A percentile compares a stretch with the other conserved stretches of the same genome.
These are phyloP conservation scores for Ecdyonurus torrentis DNA, from an alignment of 2,888 invertebrate genomes.

Conservation along the genomic window DNA sequence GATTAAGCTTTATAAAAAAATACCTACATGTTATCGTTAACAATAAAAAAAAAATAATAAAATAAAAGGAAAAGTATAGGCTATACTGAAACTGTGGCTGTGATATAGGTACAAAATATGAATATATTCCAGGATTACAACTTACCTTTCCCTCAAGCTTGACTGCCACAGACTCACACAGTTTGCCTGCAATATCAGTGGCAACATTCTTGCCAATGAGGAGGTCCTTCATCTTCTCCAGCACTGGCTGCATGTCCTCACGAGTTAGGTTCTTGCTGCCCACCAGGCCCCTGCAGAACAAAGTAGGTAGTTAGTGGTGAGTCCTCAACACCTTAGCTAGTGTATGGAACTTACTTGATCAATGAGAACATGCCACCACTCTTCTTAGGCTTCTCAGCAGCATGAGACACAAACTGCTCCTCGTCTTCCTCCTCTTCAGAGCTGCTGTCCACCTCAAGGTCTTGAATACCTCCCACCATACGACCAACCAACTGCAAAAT, in stretches of 20 bases:
- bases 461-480: constrained; percentile 68
- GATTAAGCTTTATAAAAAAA: too few relatives aligned
- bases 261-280: constrained; percentile 71
- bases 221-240: constrained; percentile 91
- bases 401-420: constrained; percentile 30
- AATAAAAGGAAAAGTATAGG: too few relatives aligned
- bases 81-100: too few relatives aligned
- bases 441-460: constrained; percentile 51
- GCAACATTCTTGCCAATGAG: constrained; percentile 96
- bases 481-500: constrained; percentile 52
- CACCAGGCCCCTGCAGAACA: constrained; percentile 44
- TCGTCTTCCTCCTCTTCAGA: constrained; percentile 47
- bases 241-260: constrained; percentile 64
- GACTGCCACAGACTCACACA: constrained; percentile 81
- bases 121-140: neutral
- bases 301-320: too few relatives aligned
- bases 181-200: constrained; percentile 79
- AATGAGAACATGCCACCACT: constrained; percentile 60
- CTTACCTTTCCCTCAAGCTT: constrained; percentile 74
- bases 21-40: too few relatives aligned
- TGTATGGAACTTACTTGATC: constrained; percentile 46
- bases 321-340: neutral
- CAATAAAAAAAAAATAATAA: too few relatives aligned
- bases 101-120: too few relatives aligned
- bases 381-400: constrained; percentile 19